Evolutionary conservation across 2,888 invertebrate genomes (phyloP).

Genomic region (Oscheius onirici): DNA sequence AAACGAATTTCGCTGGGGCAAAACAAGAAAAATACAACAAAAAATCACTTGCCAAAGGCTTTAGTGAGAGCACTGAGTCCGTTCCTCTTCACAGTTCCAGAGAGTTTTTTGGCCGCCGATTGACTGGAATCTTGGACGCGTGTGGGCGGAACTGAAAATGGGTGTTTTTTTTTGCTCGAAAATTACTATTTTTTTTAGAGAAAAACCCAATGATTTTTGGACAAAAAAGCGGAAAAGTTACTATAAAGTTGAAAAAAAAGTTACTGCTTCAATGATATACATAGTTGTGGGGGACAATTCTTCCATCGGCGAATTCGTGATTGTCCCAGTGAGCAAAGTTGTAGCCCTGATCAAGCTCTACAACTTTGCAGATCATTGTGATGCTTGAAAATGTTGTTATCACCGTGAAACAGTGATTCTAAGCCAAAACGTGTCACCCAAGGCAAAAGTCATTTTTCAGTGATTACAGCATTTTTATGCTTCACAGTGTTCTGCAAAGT

Average conservation of each 20-base stretch:
- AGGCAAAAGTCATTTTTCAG: too few species aligned
- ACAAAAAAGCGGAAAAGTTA: neutral
- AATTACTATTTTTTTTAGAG: neutral
- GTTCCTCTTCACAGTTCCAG: conserved; percentile 51
- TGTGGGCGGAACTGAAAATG: conserved; percentile 29
- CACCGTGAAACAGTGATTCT: too few species aligned
- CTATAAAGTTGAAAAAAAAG: neutral
- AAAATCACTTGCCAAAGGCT: conserved; percentile 24
- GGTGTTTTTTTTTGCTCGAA: neutral
- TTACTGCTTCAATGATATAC: neutral
- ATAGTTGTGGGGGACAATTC: too few species aligned
- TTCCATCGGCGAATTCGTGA: too few species aligned
- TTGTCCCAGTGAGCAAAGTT: neutral
- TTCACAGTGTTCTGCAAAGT: too few species aligned
- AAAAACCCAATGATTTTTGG: neutral
- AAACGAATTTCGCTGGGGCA: neutral
- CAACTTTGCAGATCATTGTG: too few species aligned
- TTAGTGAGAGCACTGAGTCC: conserved; percentile 28
- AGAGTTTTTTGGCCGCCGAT: conserved; percentile 38
- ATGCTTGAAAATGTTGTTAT: too few species aligned
- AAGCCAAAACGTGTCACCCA: too few species aligned
- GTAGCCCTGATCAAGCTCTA: too few species aligned
- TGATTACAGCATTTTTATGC: too few species aligned
- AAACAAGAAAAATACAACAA: too few species aligned
- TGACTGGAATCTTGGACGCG: neutral